Evolutionary conservation across 2,797 vertebrate genomes (phyloP), one percentile per base, ranked within the genome.

Genomic region (Borostomias antarcticus): DNA sequence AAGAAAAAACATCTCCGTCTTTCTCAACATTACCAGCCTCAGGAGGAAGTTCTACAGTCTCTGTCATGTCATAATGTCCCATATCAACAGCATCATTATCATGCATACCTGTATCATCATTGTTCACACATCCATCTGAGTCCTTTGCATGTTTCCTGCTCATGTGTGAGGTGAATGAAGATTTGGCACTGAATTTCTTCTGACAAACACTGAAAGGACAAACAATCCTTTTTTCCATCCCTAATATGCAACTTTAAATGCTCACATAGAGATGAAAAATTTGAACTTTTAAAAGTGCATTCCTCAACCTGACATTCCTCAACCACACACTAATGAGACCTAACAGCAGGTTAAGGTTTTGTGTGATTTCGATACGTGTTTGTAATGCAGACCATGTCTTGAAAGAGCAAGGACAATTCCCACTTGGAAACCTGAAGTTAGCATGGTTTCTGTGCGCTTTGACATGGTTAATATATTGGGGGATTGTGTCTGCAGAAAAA

Each of bases 81-180:
- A n/a, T n/a, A n/a, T 37, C 54, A 66, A 15, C 25, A 28, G 30
- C 30, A 52, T 19, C 50, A 64, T 25, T n/a, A n/a, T n/a, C n/a
- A n/a, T n/a, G 40, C 25, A 19, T 45, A 25, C 37, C 28, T n/a
- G 19, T 33, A 58, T 47, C 10, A 28, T 9, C 53, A 47, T 33
- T 26, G 0, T 8, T 54, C n/a, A 60, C 65, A 68, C 56, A 53
- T 59, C 53, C 51, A 35, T 19, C 45, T 32, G 57, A 26, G 15
- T 25, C 45, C 1, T 19, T 51, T 50, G 21, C 7, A 45, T 66
- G 64, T 45, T 68, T 53, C 35, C 59, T 69, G 25, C 35, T 45
- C 32, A 69, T 33, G 13, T 62, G 67, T 23, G 59, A 56, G 48
- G 37, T 28, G 51, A 69, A 69, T 13, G 59, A 56, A n/a, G 59